Base-by-base conservation (phyloP, 2,113 vertebrate species). In the Ameiurus melas region DNA sequence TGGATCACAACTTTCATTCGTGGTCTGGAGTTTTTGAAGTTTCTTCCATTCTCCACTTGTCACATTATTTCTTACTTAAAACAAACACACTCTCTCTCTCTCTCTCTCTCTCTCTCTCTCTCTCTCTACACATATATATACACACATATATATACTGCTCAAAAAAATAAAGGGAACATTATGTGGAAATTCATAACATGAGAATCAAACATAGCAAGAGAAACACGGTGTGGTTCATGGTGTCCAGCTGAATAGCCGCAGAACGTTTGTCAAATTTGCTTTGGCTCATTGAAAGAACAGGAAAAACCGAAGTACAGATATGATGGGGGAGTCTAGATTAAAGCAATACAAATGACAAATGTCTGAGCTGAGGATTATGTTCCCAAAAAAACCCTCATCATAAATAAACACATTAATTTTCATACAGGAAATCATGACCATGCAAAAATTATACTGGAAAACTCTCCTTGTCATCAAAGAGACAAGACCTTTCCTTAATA, bases 261-360 rank as follows among this genome's bases (percentile, higher is more conserved):
- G 36, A 75, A 20, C 68, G 12, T 77, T 83, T 53, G 17, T 27
- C 6, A 25, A 60, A 88, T 86, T 83, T 77, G 79, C 13, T 58
- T 83, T 85, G 78, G 84, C 86, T 88, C 77, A 47, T 39, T 88
- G 39, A 90, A 77, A 78, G 33, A 85, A 77, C n/a, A 70, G 55
- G 39, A 81, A 64, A 36, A 51, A 43, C 1, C 0, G 83, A 53
- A 78, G 75, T 22, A 86, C 43, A 14, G 78, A 81, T 64, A 27
- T 86, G 9, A 53, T 79, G 27, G 62, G 17, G 73, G 36, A 71
- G 58, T 75, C 36, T 13, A 77, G 55, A 62, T 82, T 39, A 86
- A 89, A 89, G 55, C 13, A 1, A 64, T 20, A 60, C 53, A 68
- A 73, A 84, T 86, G 30, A 60, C 53, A 68, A 73, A 84, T 86